phyloP scores from a whole-genome alignment of 2,888 invertebrate species.

The Meta bourneti region DNA sequence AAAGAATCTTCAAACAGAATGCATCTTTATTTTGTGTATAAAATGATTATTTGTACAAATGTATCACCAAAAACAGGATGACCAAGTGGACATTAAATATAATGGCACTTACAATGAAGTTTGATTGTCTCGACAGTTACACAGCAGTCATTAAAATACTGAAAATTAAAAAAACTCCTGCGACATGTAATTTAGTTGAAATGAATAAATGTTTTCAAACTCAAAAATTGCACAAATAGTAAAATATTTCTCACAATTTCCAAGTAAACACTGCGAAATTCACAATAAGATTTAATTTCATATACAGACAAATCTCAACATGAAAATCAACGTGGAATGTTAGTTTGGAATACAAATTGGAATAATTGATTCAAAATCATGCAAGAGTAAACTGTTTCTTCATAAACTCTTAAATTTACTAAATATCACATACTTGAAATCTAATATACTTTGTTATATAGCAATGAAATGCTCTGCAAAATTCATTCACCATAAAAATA shows the following conservation, averaged over 20 bases:
- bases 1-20: neutral
- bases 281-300: neutral
- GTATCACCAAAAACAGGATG: conserved; percentile 23
- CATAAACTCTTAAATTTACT: too few relatives aligned
- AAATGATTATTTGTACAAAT: conserved; percentile 52
- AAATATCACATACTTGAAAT: too few relatives aligned
- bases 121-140: conserved; percentile 62
- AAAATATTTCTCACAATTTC: neutral
- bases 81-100: conserved; percentile 41
- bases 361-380: neutral
- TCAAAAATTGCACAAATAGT: neutral
- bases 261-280: neutral
- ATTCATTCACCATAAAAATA: too few relatives aligned
- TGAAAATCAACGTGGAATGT: conserved; percentile 24
- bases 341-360: neutral
- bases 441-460: too few relatives aligned
- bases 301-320: neutral
- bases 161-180: neutral
- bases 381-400: too few relatives aligned
- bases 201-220: neutral
- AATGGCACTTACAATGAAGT: conserved; percentile 71
- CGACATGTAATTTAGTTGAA: neutral
- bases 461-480: too few relatives aligned
- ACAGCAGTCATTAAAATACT: neutral
- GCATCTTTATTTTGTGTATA: conserved; percentile 37